These are phyloP conservation scores for Polypterus senegalus DNA, from an alignment of 2,113 vertebrate genomes.

Conservation along the genomic window DNA sequence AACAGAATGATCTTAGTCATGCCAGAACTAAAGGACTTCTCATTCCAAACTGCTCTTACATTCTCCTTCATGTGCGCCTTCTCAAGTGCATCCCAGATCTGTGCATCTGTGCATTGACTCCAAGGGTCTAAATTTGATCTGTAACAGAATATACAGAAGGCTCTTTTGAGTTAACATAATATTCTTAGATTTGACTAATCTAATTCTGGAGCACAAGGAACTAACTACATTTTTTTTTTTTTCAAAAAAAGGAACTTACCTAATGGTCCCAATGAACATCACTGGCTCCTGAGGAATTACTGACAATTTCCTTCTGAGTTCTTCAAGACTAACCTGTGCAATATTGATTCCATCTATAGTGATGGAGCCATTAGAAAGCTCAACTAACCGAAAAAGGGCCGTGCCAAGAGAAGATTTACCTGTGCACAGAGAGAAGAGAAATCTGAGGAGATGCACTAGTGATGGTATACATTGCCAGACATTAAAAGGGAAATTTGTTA, in stretches of 20 bases:
- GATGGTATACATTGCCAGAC: no score
- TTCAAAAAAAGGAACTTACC: conserved; percentile 26
- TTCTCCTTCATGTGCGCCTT: conserved; percentile 55
- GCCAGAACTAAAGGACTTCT: background rate
- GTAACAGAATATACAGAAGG: conserved; percentile 10
- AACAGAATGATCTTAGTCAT: no score
- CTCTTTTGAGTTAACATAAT: background rate
- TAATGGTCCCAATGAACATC: conserved; percentile 58
- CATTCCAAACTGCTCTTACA: conserved; percentile 28
- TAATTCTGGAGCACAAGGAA: background rate
- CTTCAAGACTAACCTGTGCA: conserved; percentile 47
- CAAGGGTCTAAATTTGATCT: conserved; percentile 60
- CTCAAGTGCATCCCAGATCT: conserved; percentile 61
- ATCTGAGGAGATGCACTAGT: no score
- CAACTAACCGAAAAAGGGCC: conserved; percentile 56
- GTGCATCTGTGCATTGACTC: conserved; percentile 46
- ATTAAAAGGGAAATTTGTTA: no score
- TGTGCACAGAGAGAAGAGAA: background rate
- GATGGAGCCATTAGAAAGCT: conserved; percentile 52
- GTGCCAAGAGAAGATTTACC: conserved; percentile 61
- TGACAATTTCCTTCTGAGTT: conserved; percentile 59
- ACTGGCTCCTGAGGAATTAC: conserved; percentile 67
- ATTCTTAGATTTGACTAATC: background rate
- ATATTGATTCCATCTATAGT: conserved; percentile 54
- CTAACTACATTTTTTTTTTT: background rate